Base-by-base conservation (phyloP, 2,797 vertebrate species). In the Picus viridis region DNA sequence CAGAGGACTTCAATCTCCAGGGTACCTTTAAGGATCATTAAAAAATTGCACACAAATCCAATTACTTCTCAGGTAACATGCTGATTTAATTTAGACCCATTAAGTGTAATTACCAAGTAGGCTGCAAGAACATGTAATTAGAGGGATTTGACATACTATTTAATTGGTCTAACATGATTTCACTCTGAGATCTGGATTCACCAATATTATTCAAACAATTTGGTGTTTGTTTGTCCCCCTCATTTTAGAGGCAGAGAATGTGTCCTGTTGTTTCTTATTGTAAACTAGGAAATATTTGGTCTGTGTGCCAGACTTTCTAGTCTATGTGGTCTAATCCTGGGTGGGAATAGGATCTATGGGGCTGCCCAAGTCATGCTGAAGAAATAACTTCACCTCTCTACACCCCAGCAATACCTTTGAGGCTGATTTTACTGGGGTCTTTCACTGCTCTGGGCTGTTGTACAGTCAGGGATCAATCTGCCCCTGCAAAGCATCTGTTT, bases 31-130 rank as follows among this genome's bases (percentile, higher is more conserved):
- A 86, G 34, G 30, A 78, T 83, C 47, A 64, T 94, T 94, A 90
- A 95, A 90, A 90, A 91, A 86, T 71, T 87, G 36, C 59, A 51
- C 54, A 73, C 27, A 93, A 90, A 92, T 94, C 73, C 88, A 83
- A 63, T 95, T 93, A 93, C 87, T 96, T 92, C 79, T 84, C 95
- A 96, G 92, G 91, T 95, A 92, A 89, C 73, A 70, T 30, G 78
- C 82, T 93, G 73, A 83, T 94, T 90, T 92, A 73, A 73, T 96
- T 95, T 83, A 87, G 91, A 76, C n/a, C 30, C 68, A 92, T 94
- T 95, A 93, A 83, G 49, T 83, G 7, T 89, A 94, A 96, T 95
- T 95, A 96, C 84, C 0, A 16, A 30, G 57, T 78, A 88, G 92
- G 84, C 82, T 87, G 76, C 61, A 90, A 67, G 57, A 95, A 84